Evolutionary conservation across 92 coral and sea anemone species (phyloP).

Genomic region (Parazoanthus atlanticus): DNA sequence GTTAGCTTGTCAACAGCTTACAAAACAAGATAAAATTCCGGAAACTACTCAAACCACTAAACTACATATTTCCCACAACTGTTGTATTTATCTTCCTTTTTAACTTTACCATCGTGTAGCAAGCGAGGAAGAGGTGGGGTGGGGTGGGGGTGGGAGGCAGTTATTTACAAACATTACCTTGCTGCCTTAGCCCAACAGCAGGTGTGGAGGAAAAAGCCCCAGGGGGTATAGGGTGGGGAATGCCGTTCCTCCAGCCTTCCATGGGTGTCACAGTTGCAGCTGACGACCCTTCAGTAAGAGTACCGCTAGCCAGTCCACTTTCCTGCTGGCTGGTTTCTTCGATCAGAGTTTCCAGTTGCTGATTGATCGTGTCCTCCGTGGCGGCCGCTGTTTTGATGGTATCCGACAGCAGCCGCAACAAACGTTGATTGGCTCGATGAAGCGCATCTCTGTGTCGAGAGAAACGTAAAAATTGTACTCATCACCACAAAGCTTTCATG

Average conservation of each 20-base stretch:
- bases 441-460: slow-evolving; percentile 67
- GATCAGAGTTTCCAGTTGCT: slow-evolving; percentile 87
- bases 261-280: slow-evolving; percentile 73
- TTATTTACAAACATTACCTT: slow-evolving; percentile 42
- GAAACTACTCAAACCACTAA: too few relatives aligned
- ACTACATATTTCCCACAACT: too few relatives aligned
- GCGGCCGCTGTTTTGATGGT: slow-evolving; percentile 84
- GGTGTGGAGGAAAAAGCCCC: slow-evolving; percentile 89
- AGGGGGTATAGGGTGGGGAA: slow-evolving; percentile 62
- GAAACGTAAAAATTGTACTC: neutral
- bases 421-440: slow-evolving; percentile 79
- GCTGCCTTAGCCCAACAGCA: slow-evolving; percentile 69
- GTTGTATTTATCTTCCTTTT: too few relatives aligned
- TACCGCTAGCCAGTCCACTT: slow-evolving; percentile 67
- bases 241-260: slow-evolving; percentile 64
- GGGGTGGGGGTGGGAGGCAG: neutral
- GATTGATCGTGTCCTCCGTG: slow-evolving; percentile 91
- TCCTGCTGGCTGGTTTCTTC: slow-evolving; percentile 91
- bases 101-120: too few relatives aligned
- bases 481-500: neutral
- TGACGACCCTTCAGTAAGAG: slow-evolving; percentile 68
- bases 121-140: too few relatives aligned
- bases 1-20: too few relatives aligned
- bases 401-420: slow-evolving; percentile 82
- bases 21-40: too few relatives aligned